These are phyloP conservation scores for Ornithoptera alexandrae DNA, from an alignment of 2,888 invertebrate species.

Conservation along the genomic window DNA sequence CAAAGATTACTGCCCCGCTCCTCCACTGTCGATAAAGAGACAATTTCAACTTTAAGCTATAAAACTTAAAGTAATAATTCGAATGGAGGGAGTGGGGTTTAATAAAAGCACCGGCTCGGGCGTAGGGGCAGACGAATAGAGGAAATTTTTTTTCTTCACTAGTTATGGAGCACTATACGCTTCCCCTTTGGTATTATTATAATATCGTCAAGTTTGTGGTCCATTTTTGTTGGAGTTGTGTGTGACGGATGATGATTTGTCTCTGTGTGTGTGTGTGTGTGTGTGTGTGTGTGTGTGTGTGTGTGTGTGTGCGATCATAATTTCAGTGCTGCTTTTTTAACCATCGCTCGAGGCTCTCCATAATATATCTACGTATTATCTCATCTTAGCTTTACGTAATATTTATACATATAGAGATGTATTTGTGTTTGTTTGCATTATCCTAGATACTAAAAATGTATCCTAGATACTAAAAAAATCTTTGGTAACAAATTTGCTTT, in stretches of 20 bases:
- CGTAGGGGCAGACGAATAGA: slow-evolving; percentile 63
- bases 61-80: slow-evolving; percentile 15
- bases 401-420: too few species aligned
- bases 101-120: slow-evolving; percentile 67
- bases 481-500: too few species aligned
- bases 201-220: slow-evolving; percentile 70
- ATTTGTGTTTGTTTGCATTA: too few species aligned
- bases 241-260: slow-evolving; percentile 71
- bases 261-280: slow-evolving; percentile 32
- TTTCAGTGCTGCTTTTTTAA: slow-evolving; percentile 35
- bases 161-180: slow-evolving; percentile 37
- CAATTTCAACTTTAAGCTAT: slow-evolving; percentile 38
- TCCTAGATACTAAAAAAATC: too few species aligned
- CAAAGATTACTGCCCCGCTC: slow-evolving; percentile 70
- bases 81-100: slow-evolving; percentile 32
- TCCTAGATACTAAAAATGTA: too few species aligned
- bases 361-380: slow-evolving; percentile 22
- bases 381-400: slow-evolving; percentile 6
- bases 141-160: slow-evolving; percentile 51
- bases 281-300: slow-evolving; percentile 17
- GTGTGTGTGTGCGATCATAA: slow-evolving; percentile 22
- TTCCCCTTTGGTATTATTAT: slow-evolving; percentile 71
- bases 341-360: slow-evolving; percentile 32
- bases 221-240: slow-evolving; percentile 60
- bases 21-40: slow-evolving; percentile 33